These are phyloP conservation scores for Chaetops frenatus DNA, from an alignment of 2,113 vertebrate species.

Conservation along the genomic window DNA sequence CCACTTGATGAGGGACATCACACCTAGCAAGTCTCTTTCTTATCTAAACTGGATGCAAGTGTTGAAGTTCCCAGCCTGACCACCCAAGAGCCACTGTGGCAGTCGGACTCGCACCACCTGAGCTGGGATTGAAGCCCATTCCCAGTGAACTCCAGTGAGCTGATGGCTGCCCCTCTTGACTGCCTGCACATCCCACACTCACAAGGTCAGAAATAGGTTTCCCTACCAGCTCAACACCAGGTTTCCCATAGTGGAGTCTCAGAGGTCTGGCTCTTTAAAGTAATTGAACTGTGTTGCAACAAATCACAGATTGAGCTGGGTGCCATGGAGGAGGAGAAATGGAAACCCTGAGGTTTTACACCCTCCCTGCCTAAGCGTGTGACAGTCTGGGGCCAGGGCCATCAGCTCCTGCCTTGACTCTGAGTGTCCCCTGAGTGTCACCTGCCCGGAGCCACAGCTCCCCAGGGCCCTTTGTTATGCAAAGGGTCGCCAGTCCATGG, in stretches of 20 bases:
- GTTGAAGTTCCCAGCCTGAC: not conserved
- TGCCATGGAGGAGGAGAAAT: not conserved
- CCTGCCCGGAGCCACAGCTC: not conserved
- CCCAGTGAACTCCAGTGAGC: not conserved
- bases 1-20: not conserved
- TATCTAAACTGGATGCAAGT: not conserved
- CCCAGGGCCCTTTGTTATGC: accelerated
- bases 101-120: not conserved
- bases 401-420: not conserved
- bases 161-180: too few relatives aligned
- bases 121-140: not conserved
- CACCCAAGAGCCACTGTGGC: not conserved
- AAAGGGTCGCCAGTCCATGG: not conserved
- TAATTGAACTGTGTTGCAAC: not conserved
- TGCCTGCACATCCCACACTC: not conserved
- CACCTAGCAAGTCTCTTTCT: not conserved
- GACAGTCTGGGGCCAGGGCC: not conserved
- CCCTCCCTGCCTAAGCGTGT: not conserved
- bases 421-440: not conserved
- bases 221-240: not conserved
- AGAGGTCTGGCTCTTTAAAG: not conserved
- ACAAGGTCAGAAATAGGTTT: too few relatives aligned
- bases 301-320: not conserved
- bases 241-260: not conserved
- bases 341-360: not conserved